phyloP scores from a whole-genome alignment of 2,888 invertebrate genomes.

The Ennomos erosarius region DNA sequence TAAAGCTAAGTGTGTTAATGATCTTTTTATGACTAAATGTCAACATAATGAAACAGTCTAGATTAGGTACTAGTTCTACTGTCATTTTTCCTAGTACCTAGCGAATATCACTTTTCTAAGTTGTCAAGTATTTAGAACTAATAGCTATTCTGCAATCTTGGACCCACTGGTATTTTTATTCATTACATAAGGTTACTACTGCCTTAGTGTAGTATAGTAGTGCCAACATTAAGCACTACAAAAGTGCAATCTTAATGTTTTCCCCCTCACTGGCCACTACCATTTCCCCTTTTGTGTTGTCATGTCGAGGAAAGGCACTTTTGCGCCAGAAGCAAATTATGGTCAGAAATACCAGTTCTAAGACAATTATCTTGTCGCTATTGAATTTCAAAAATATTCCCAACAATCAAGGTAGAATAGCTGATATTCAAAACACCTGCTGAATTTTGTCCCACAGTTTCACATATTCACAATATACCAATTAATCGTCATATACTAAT shows the following conservation, averaged over 20 bases:
- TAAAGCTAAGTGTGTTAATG: constrained; percentile 18
- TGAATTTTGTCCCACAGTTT: constrained; percentile 52
- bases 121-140: no score
- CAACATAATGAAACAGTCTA: constrained; percentile 28
- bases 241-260: no score
- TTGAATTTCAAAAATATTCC: constrained; percentile 32
- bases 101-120: no score
- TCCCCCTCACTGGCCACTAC: no score
- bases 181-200: no score
- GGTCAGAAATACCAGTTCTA: not conserved
- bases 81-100: constrained; percentile 2
- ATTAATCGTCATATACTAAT: constrained; percentile 78
- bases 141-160: no score
- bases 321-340: constrained; percentile 2
- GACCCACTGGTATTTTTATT: no score
- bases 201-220: no score
- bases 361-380: constrained; percentile 14
- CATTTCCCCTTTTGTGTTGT: no score
- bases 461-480: constrained; percentile 64
- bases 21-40: constrained; percentile 7
- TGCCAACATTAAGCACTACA: not conserved
- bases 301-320: not conserved
- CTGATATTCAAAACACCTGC: constrained; percentile 34
- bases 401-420: constrained; percentile 39
- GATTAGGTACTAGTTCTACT: not conserved